phyloP scores from a whole-genome alignment of 2,113 vertebrate genomes.

The Todiramphus saurophagus region DNA sequence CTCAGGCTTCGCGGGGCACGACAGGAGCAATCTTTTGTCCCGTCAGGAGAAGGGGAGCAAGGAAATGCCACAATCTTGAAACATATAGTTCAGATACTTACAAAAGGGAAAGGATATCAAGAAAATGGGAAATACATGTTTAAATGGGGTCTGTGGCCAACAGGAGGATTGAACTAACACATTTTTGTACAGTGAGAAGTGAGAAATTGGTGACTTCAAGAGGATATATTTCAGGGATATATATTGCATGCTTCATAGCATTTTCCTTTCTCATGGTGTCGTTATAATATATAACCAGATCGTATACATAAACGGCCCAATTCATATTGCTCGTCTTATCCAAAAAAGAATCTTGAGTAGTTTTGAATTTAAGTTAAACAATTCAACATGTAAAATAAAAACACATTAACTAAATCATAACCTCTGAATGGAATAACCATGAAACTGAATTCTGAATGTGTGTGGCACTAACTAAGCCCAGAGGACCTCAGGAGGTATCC shows the following conservation, averaged over 20 bases:
- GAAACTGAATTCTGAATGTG: neutral
- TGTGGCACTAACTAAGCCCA: neutral
- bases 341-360: neutral
- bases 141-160: neutral
- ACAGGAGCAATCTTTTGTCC: neutral
- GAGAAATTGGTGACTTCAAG: neutral
- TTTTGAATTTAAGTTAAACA: neutral
- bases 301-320: neutral
- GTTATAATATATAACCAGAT: neutral
- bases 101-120: neutral
- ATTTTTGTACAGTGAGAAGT: neutral
- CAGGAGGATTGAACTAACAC: neutral
- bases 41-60: neutral
- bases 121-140: constrained; percentile 10
- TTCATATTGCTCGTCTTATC: neutral
- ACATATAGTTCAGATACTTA: neutral
- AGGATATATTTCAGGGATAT: constrained; percentile 19
- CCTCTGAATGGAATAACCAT: neutral
- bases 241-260: neutral
- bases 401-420: neutral
- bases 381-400: neutral
- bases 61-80: neutral
- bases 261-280: neutral
- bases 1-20: fast-evolving
- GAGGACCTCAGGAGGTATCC: neutral